Evolutionary conservation across 1,140 invertebrate genomes (phyloP).

Genomic region (Dinothrombium tinctorium): DNA sequence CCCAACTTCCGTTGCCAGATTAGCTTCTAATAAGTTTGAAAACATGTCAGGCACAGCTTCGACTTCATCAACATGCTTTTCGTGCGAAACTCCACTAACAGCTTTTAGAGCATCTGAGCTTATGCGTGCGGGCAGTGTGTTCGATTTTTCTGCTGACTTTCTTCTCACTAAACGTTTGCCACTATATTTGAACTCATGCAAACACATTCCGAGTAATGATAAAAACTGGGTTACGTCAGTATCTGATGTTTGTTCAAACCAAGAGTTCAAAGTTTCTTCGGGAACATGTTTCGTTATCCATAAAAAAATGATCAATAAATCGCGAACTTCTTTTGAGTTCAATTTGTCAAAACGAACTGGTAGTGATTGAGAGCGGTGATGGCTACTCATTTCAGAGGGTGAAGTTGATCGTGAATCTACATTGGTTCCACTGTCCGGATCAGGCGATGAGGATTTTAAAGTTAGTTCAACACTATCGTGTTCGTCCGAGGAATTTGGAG

Average conservation of each 20-base stretch:
- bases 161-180: constrained; percentile 41
- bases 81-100: background rate
- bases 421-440: background rate
- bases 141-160: constrained; percentile 29
- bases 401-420: background rate
- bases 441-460: constrained; percentile 2
- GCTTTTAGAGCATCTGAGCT: background rate
- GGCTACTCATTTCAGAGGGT: background rate
- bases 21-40: constrained; percentile 49
- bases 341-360: constrained; percentile 42
- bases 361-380: constrained; percentile 13
- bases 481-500: background rate
- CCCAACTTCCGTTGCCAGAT: constrained; percentile 69
- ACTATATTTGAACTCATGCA: constrained; percentile 65
- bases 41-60: constrained; percentile 18
- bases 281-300: constrained; percentile 71
- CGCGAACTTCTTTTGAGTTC: constrained; percentile 47
- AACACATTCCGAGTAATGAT: constrained; percentile 34
- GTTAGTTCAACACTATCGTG: background rate
- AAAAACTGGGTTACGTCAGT: constrained; percentile 52
- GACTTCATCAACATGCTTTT: background rate
- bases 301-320: constrained; percentile 66
- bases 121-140: constrained; percentile 46
- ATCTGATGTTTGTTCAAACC: constrained; percentile 60
- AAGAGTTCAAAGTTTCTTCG: constrained; percentile 61